Percentiles rank a stretch among this genome's conserved stretches.
Conservation (phyloP, 2,888 invertebrate genomes). For the Rugalucina vietnamica region DNA sequence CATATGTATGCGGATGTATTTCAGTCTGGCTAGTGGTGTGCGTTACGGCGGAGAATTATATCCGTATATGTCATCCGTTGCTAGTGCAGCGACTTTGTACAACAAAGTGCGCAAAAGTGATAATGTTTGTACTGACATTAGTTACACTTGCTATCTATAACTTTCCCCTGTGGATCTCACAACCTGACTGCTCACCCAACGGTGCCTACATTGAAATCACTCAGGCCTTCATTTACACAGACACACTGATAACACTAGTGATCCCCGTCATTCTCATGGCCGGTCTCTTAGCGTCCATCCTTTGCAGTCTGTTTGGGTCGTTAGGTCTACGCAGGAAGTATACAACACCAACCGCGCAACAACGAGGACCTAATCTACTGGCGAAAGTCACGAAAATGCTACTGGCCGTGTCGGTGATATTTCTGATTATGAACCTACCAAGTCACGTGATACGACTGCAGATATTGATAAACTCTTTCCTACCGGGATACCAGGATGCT, state of each 20-base stretch:
- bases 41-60: constrained; percentile 93
- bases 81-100: constrained; percentile 79
- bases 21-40: constrained; percentile 94
- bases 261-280: constrained; percentile 27
- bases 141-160: constrained; percentile 65
- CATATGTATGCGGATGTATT: constrained; percentile 86
- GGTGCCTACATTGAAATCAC: constrained; percentile 48
- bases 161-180: constrained; percentile 71
- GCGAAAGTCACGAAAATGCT: constrained; percentile 6
- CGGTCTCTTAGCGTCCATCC: constrained; percentile 23
- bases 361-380: background rate
- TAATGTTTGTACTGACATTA: constrained; percentile 55
- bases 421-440: background rate
- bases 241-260: constrained; percentile 46
- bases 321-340: constrained; percentile 1
- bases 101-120: constrained; percentile 60
- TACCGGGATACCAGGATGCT: constrained; percentile 23
- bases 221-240: constrained; percentile 64
- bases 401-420: constrained; percentile 1
- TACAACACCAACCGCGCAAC: background rate
- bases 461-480: constrained; percentile 16
- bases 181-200: constrained; percentile 58
- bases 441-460: constrained; percentile 18
- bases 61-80: constrained; percentile 91
- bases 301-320: constrained; percentile 12